A percentile compares a stretch with the other conserved stretches of the same genome.
phyloP scores from a whole-genome alignment of 2,888 invertebrate species.

The Thecophora atra region DNA sequence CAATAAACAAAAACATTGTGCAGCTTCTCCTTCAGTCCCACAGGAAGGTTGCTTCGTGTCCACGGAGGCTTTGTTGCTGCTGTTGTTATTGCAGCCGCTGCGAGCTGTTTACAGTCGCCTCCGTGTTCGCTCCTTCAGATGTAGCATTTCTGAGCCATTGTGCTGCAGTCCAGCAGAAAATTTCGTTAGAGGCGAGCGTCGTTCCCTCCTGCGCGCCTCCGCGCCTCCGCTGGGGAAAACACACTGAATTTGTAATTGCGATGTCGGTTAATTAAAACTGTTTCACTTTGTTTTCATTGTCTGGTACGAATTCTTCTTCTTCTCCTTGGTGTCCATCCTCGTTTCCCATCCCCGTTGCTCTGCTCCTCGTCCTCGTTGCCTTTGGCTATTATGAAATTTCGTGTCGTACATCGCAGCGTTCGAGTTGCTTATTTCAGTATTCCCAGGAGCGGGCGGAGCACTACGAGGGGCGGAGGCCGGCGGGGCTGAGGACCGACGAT shows the following conservation, averaged over 20 bases:
- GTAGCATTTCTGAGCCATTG: slow-evolving; percentile 20
- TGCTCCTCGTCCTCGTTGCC: slow-evolving; percentile 23
- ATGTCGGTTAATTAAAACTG: slow-evolving; percentile 63
- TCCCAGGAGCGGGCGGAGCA: slow-evolving; percentile 3
- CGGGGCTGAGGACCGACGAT: neutral
- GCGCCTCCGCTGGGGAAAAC: slow-evolving; percentile 45
- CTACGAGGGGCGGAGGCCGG: neutral
- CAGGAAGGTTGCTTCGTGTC: slow-evolving; percentile 25
- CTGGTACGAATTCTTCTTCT: slow-evolving; percentile 37
- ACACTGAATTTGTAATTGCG: slow-evolving; percentile 62
- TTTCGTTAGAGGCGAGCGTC: slow-evolving; percentile 33
- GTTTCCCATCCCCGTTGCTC: slow-evolving; percentile 21
- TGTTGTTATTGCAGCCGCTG: slow-evolving; percentile 18
- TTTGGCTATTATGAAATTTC: slow-evolving; percentile 49
- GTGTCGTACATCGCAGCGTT: slow-evolving; percentile 42
- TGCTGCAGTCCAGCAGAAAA: slow-evolving; percentile 13
- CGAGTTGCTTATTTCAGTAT: slow-evolving; percentile 30
- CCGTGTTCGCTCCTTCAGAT: slow-evolving; percentile 8
- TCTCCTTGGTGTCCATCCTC: slow-evolving; percentile 34
- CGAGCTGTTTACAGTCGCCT: slow-evolving; percentile 11
- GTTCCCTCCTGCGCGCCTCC: slow-evolving; percentile 13
- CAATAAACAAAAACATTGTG: slow-evolving; percentile 57
- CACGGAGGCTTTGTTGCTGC: slow-evolving; percentile 20
- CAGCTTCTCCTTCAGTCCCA: slow-evolving; percentile 24
- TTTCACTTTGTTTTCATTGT: slow-evolving; percentile 51